Evolutionary conservation across 2,797 vertebrate genomes (phyloP).

Genomic region (Tympanoctomys barrerae): DNA sequence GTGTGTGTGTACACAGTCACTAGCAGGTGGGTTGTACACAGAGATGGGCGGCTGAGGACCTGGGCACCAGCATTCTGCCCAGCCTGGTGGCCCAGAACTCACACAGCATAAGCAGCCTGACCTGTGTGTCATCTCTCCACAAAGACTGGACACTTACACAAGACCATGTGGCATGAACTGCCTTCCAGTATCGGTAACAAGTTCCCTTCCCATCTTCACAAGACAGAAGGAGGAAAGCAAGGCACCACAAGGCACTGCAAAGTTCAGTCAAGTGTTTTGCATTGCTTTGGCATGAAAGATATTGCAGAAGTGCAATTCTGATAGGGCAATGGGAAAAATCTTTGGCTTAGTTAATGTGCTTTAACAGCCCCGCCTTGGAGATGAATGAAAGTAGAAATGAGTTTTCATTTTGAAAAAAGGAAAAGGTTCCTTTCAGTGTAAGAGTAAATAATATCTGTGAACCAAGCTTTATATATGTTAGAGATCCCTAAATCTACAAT

Average conservation of each 20-base stretch:
- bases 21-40: fast-evolving
- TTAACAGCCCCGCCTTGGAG: background rate
- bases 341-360: background rate
- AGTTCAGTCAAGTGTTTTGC: background rate
- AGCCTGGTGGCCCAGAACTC: background rate
- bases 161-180: background rate
- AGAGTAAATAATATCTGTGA: slow-evolving; percentile 1
- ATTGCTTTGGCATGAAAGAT: background rate
- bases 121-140: background rate
- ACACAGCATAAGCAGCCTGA: background rate
- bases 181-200: background rate
- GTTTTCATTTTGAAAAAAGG: slow-evolving; percentile 10
- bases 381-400: slow-evolving; percentile 12
- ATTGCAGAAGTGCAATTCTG: background rate
- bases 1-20: fast-evolving
- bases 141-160: slow-evolving; percentile 28
- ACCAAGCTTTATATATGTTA: slow-evolving; percentile 23
- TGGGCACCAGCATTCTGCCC: background rate
- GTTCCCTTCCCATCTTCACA: slow-evolving; percentile 40
- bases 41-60: background rate
- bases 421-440: slow-evolving; percentile 26
- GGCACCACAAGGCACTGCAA: background rate
- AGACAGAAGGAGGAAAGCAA: background rate
- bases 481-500: slow-evolving; percentile 38
- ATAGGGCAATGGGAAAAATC: background rate